These are phyloP conservation scores for Lophotriccus pileatus DNA, from an alignment of 2,797 vertebrate genomes.

Conservation along the genomic window DNA sequence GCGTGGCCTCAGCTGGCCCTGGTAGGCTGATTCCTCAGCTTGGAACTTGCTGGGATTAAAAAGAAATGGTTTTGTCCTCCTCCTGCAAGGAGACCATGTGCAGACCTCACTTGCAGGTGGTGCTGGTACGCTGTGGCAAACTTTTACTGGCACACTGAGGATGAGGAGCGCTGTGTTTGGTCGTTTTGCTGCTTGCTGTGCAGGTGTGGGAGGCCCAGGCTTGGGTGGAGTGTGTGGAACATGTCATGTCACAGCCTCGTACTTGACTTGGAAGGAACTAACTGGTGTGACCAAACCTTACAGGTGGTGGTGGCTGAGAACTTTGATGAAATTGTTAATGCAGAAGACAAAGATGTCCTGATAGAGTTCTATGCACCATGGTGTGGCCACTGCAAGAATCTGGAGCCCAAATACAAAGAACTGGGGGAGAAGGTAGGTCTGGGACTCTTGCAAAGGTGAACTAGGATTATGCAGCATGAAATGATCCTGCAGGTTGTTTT, in stretches of 20 bases:
- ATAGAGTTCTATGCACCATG: slow-evolving; percentile 98
- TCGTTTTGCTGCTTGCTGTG: background rate
- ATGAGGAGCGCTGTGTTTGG: background rate
- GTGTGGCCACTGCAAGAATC: slow-evolving; percentile 98
- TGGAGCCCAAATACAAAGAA: slow-evolving; percentile 97
- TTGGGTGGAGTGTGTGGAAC: background rate
- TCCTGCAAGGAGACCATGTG: background rate
- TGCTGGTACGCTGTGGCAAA: background rate
- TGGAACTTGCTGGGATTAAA: background rate
- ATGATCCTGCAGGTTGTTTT: background rate
- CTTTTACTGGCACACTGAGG: background rate
- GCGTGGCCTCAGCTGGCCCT: background rate
- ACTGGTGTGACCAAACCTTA: background rate
- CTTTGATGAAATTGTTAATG: slow-evolving; percentile 89
- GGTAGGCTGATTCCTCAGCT: background rate
- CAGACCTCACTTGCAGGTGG: background rate
- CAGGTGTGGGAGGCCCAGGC: background rate
- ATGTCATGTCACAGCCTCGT: background rate
- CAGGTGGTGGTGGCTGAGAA: slow-evolving; percentile 83
- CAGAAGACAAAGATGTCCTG: slow-evolving; percentile 92
- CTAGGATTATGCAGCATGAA: background rate
- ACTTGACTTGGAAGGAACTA: background rate
- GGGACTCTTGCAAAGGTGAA: background rate
- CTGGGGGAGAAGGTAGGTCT: slow-evolving; percentile 91
- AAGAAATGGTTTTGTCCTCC: background rate